Base-by-base conservation (phyloP, 2,113 vertebrate genomes). In the Microcebus griseorufus region DNA sequence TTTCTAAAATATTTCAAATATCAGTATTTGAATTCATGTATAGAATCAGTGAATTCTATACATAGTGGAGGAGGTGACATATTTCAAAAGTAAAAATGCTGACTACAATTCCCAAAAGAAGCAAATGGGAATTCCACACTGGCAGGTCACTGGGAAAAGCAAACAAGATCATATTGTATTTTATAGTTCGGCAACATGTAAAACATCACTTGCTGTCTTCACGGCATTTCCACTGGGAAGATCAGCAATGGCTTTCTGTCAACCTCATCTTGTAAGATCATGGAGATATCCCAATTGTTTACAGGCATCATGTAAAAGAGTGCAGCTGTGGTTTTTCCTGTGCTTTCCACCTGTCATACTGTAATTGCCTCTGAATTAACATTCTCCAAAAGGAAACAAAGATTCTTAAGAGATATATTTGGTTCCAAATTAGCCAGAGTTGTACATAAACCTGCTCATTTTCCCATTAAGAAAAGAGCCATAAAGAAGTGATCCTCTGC, bases 401-500 rank as follows among this genome's bases (percentile, higher is more conserved):
- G 22, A 84, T 93, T 82, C 92, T 97, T 96, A 92, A 84, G 94
- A 96, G 90, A 88, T 72, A 48, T 62, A 85, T 96, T 92, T 94
- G 93, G 87, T 37, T 76, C 27, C 89, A 92, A 75, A 90, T 93
- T 95, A 96, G 90, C 16, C 73, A 94, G 82, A 88, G 64, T 93
- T 88, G 37, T 90, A 81, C 37, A 45, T 96, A 93, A 95, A 95
- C 14, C 3, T 69, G 32, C 48, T 97, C 83, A 95, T 97, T 96
- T 96, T 96, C 89, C 73, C 93, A 93, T 97, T 96, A 96, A 95
- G 85, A 88, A 51, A 65, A 92, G 34, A 96, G 67, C 69, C 80
- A 60, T 60, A 39, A 81, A 97, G 89, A 42, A 90, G 64, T 80
- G 64, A 9, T 93, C 23, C 80, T 92, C 70, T 79, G 72, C 73